Evolutionary conservation across 1,140 invertebrate species (phyloP).

Genomic region (Papilio xuthus): DNA sequence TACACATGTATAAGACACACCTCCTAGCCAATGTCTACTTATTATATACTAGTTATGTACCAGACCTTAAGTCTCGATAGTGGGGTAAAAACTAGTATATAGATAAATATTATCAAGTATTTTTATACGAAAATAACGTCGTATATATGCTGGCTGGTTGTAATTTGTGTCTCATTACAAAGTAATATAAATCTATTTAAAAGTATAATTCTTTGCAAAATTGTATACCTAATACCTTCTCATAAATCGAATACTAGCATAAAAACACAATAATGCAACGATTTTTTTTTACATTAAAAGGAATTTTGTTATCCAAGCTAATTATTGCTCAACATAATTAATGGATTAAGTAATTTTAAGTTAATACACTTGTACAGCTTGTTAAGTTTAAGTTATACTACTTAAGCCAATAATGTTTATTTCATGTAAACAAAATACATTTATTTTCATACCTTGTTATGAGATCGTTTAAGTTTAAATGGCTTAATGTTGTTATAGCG

Average conservation of each 20-base stretch:
- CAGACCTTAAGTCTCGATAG: conserved; percentile 27
- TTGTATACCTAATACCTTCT: conserved; percentile 11
- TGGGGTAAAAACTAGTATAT: conserved; percentile 31
- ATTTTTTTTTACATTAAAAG: background rate
- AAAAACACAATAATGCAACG: background rate
- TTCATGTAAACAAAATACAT: background rate
- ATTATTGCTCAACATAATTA: conserved; percentile 3
- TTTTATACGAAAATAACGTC: conserved; percentile 39
- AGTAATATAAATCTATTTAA: conserved; percentile 10
- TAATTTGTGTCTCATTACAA: conserved; percentile 38
- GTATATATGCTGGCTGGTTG: background rate
- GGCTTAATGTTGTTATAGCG: background rate
- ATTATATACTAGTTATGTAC: conserved; percentile 35
- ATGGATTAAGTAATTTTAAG: conserved; percentile 2
- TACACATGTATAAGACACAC: conserved; percentile 46
- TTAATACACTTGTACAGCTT: background rate
- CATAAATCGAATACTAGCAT: background rate
- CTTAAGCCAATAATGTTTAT: background rate
- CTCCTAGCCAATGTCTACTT: conserved; percentile 43
- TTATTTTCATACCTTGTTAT: background rate
- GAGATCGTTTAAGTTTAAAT: background rate
- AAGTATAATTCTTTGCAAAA: conserved; percentile 24
- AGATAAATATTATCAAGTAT: conserved; percentile 42
- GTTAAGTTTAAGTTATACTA: background rate
- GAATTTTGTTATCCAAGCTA: background rate